Evolutionary conservation across 1,140 invertebrate genomes (phyloP).

Genomic region (Drosophila cardini): DNA sequence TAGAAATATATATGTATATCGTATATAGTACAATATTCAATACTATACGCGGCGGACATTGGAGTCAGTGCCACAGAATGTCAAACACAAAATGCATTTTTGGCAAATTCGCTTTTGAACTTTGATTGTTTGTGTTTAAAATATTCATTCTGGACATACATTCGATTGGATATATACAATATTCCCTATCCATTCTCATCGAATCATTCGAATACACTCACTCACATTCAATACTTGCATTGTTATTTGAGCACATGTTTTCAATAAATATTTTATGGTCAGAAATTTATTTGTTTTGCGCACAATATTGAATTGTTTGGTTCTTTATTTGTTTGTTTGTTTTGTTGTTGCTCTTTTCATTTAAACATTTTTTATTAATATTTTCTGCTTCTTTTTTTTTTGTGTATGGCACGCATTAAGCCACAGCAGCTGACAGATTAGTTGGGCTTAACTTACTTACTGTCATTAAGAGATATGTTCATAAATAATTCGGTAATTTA

Average conservation of each 20-base stretch:
- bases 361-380: background rate
- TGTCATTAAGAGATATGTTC: conserved; percentile 62
- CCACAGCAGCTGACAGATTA: conserved; percentile 29
- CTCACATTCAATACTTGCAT: background rate
- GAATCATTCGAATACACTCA: background rate
- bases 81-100: conserved; percentile 32
- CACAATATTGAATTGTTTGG: conserved; percentile 13
- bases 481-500: conserved; percentile 66
- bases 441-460: conserved; percentile 57
- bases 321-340: background rate
- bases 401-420: conserved; percentile 20
- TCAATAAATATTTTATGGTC: conserved; percentile 71
- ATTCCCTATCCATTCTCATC: background rate
- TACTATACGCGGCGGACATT: background rate
- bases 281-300: conserved; percentile 53
- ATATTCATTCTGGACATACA: conserved; percentile 41
- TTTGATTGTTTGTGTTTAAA: conserved; percentile 41
- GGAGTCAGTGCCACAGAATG: background rate
- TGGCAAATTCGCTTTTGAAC: conserved; percentile 43
- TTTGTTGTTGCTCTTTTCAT: conserved; percentile 7
- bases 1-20: too few species aligned
- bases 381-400: too few species aligned
- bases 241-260: conserved; percentile 21
- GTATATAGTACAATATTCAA: too few species aligned
- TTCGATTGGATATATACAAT: background rate